Percentiles rank a stretch among this genome's conserved stretches.
These are phyloP conservation scores for Drosophila subquinaria DNA, from an alignment of 2,888 invertebrate genomes.

Conservation along the genomic window DNA sequence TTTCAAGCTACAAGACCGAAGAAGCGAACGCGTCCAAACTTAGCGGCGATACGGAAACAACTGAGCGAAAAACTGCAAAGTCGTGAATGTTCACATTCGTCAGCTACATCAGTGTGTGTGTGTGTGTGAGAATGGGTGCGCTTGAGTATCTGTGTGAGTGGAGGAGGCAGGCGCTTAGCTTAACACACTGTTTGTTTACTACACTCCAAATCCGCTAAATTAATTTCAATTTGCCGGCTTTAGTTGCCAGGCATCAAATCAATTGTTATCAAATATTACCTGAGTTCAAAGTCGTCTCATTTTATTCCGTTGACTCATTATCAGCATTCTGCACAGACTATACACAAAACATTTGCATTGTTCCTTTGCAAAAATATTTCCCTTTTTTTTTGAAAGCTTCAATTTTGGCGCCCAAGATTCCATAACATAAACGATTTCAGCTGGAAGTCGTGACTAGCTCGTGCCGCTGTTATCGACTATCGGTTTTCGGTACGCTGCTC, in stretches of 20 bases:
- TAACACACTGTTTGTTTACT: constrained; percentile 47
- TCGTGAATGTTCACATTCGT: constrained; percentile 60
- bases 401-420: constrained; percentile 17
- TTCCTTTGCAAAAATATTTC: not conserved
- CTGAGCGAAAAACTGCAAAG: constrained; percentile 60
- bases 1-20: constrained; percentile 28
- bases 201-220: constrained; percentile 39
- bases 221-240: constrained; percentile 48
- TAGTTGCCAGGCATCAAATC: constrained; percentile 31
- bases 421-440: constrained; percentile 11
- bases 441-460: constrained; percentile 9
- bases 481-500: constrained; percentile 20
- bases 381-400: not conserved
- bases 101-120: constrained; percentile 17
- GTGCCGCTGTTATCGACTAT: constrained; percentile 26
- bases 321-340: not conserved
- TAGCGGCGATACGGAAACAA: constrained; percentile 67
- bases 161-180: constrained; percentile 15
- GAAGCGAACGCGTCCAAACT: constrained; percentile 64
- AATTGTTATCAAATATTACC: constrained; percentile 36
- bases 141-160: constrained; percentile 2
- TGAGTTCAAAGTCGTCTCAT: not conserved
- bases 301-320: not conserved
- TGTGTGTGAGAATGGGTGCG: constrained; percentile 6
- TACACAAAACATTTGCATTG: not conserved